phyloP scores from a whole-genome alignment of 2,888 invertebrate species.

The Lasioglossum marginatum region DNA sequence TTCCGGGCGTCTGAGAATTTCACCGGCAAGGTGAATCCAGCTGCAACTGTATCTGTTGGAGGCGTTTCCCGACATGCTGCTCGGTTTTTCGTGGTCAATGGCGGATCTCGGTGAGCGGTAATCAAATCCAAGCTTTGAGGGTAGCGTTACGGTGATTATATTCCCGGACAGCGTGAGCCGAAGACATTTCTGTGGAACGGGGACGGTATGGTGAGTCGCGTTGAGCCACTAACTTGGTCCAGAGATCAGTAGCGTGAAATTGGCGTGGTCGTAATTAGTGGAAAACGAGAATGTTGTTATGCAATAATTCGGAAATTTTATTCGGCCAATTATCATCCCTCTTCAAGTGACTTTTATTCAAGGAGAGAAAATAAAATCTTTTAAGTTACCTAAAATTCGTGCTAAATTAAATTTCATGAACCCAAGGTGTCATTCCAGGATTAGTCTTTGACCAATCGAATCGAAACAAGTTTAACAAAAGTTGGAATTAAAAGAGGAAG shows the following conservation, averaged over 20 bases:
- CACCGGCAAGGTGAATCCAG: background rate
- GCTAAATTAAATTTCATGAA: too few species aligned
- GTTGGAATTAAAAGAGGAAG: background rate
- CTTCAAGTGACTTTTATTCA: background rate
- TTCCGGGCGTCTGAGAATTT: background rate
- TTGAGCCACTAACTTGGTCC: background rate
- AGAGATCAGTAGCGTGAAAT: background rate
- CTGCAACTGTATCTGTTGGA: conserved; percentile 14
- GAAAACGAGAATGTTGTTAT: background rate
- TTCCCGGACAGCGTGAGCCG: background rate
- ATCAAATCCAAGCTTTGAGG: background rate
- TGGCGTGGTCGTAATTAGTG: background rate
- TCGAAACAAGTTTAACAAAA: background rate
- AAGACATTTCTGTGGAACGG: background rate
- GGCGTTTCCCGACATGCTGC: conserved; percentile 29
- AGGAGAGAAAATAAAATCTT: background rate
- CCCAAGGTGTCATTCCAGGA: background rate
- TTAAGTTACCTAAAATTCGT: background rate
- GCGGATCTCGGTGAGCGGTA: background rate
- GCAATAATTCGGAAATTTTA: background rate
- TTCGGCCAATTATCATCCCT: background rate
- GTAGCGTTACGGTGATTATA: conserved; percentile 18
- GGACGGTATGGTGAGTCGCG: background rate
- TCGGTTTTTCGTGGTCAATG: conserved; percentile 15
- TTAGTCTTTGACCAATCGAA: background rate